Percentiles rank a stretch among this genome's conserved stretches.
Evolutionary conservation across 2,888 invertebrate genomes (phyloP).

Genomic region (Pristionchus fissidentatus): DNA sequence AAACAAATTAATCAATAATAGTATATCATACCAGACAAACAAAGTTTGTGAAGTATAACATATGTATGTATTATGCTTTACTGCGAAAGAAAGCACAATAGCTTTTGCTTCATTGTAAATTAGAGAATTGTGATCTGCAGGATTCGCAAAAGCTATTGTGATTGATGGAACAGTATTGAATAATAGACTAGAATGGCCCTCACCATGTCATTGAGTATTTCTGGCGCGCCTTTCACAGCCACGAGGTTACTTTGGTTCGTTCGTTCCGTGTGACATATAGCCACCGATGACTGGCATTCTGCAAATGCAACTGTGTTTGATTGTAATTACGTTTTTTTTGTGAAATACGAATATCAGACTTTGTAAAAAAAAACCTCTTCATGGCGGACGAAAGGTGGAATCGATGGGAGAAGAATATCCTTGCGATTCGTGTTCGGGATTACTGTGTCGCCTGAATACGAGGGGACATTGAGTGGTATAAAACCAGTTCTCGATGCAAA

Average conservation of each 20-base stretch:
- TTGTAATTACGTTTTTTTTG: not conserved
- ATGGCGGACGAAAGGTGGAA: conserved; percentile 94
- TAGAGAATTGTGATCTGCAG: not conserved
- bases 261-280: conserved; percentile 82
- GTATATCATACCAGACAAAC: too few species aligned
- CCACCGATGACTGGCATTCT: conserved; percentile 83
- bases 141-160: too few species aligned
- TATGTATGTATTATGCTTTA: too few species aligned
- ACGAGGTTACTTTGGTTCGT: conserved; percentile 79
- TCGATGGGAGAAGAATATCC: conserved; percentile 86
- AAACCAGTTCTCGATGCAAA: not conserved
- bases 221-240: conserved; percentile 97
- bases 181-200: not conserved
- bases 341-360: too few species aligned
- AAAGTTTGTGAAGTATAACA: too few species aligned
- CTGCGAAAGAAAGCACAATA: too few species aligned
- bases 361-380: too few species aligned
- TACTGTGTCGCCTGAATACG: conserved; percentile 86
- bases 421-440: conserved; percentile 81
- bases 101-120: not conserved
- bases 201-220: conserved; percentile 92
- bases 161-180: not conserved
- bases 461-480: not conserved
- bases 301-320: conserved; percentile 77
- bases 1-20: too few species aligned